phyloP scores from a whole-genome alignment of 2,888 invertebrate genomes.

The Eristalis tenax region DNA sequence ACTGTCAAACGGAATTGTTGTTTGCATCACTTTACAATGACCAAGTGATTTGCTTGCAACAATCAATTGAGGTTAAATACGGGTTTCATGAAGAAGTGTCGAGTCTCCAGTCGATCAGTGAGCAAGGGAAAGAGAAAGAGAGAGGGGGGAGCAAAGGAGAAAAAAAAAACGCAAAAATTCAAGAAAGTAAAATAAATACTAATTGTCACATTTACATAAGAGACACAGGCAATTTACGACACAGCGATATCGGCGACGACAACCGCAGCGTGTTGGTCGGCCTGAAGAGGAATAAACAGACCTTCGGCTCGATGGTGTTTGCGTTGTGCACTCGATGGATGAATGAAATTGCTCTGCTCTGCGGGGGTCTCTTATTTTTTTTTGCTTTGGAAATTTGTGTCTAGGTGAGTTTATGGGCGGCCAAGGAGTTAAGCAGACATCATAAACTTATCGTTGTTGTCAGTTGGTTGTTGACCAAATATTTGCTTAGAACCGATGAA shows the following conservation, averaged over 20 bases:
- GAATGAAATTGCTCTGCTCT: slow-evolving; percentile 15
- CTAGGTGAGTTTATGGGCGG: slow-evolving; percentile 5
- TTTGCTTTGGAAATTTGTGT: too few species aligned
- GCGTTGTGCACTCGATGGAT: slow-evolving; percentile 4
- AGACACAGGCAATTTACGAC: slow-evolving; percentile 3
- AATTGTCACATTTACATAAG: slow-evolving; percentile 64
- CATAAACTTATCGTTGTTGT: slow-evolving; percentile 36
- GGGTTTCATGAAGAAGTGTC: slow-evolving; percentile 31
- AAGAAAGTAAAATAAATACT: slow-evolving; percentile 11
- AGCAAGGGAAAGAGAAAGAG: not conserved
- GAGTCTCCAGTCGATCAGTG: not conserved
- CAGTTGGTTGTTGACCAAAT: slow-evolving; percentile 23
- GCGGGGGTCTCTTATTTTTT: slow-evolving; percentile 36
- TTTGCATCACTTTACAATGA: slow-evolving; percentile 48
- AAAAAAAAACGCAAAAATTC: not conserved
- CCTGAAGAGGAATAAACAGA: not conserved
- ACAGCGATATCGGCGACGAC: not conserved
- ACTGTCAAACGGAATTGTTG: slow-evolving; percentile 62
- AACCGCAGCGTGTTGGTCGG: slow-evolving; percentile 5
- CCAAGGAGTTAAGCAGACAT: slow-evolving; percentile 35
- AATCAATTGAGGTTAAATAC: slow-evolving; percentile 68
- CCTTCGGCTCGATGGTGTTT: slow-evolving; percentile 55
- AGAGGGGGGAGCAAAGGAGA: not conserved
- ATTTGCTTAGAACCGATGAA: slow-evolving; percentile 24
- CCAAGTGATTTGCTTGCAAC: slow-evolving; percentile 61